These are phyloP conservation scores for Strix aluco DNA, from an alignment of 2,113 vertebrate genomes.

Conservation along the genomic window DNA sequence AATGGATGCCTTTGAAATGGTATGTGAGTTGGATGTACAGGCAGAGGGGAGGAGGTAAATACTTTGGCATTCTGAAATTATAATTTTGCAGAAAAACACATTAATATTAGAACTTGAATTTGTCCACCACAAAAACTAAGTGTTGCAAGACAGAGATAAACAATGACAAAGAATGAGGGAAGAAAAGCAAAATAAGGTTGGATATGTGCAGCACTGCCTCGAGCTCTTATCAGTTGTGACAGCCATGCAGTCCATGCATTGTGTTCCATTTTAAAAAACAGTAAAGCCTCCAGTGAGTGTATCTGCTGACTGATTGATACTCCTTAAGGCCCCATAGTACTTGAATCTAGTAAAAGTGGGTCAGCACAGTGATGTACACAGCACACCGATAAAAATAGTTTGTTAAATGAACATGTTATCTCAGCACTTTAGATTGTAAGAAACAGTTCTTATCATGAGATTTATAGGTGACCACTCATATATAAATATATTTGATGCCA, in stretches of 20 bases:
- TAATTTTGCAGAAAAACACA: neutral
- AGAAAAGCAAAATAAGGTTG: neutral
- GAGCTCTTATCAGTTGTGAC: constrained; percentile 26
- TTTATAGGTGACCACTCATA: constrained; percentile 1
- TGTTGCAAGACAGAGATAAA: constrained; percentile 45
- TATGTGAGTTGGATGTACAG: neutral
- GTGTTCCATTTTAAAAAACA: neutral
- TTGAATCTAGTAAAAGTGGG: neutral
- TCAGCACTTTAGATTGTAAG: neutral
- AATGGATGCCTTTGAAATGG: neutral
- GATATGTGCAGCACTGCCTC: neutral
- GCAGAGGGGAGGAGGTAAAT: too few species aligned
- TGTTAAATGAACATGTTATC: neutral
- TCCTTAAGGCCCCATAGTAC: neutral
- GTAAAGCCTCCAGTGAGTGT: neutral
- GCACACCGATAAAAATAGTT: neutral
- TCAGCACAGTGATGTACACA: neutral
- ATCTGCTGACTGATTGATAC: neutral
- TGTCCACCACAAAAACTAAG: neutral
- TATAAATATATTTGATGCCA: neutral
- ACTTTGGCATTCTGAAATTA: neutral
- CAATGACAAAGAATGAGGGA: neutral
- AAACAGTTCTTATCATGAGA: neutral
- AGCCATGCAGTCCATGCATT: neutral
- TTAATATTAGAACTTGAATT: neutral